Percentiles rank a stretch among this genome's conserved stretches.
Conservation (phyloP, 2,113 vertebrate genomes). For the Malurus elegans region DNA sequence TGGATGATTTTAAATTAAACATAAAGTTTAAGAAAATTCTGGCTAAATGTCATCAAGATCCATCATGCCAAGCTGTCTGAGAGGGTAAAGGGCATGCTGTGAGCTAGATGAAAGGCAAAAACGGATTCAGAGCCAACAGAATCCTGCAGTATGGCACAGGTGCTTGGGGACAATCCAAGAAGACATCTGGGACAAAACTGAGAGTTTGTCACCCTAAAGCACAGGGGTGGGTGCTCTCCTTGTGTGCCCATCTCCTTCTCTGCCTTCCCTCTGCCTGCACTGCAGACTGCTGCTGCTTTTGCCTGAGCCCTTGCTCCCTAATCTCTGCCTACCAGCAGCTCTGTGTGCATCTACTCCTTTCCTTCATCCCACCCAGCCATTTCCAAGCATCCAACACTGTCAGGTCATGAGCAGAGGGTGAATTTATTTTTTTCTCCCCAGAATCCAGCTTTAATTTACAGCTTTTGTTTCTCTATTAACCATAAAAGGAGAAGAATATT, state of each 20-base stretch:
- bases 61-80: conserved; percentile 33
- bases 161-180: background rate
- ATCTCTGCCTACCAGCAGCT: background rate
- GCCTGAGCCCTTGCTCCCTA: background rate
- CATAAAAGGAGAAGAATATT: background rate
- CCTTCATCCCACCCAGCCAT: background rate
- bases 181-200: background rate
- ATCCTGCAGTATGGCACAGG: background rate
- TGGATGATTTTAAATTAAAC: conserved; percentile 61
- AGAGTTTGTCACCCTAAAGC: background rate
- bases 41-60: conserved; percentile 65
- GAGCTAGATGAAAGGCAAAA: conserved; percentile 37
- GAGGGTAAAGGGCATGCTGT: background rate
- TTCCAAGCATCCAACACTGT: background rate
- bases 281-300: background rate
- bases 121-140: background rate
- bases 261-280: background rate
- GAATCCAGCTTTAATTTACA: background rate
- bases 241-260: background rate
- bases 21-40: conserved; percentile 67
- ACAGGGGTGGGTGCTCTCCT: background rate
- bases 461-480: background rate
- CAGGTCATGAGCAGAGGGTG: background rate
- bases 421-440: background rate
- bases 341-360: background rate